Conservation (phyloP, 2,113 vertebrate genomes). For the Catagonus wagneri region DNA sequence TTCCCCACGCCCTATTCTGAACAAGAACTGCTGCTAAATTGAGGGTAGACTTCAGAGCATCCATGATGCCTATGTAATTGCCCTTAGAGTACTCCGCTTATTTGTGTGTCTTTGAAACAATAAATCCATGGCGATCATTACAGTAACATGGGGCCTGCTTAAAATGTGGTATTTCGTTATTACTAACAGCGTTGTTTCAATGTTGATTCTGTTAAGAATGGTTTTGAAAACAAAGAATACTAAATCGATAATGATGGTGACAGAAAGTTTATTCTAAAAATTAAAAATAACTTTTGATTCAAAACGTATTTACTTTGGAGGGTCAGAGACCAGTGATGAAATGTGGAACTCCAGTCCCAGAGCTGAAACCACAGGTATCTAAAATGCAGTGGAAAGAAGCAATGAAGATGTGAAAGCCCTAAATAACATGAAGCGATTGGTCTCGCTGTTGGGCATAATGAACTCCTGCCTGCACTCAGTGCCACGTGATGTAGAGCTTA, state of each 20-base stretch:
- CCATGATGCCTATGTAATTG: not conserved
- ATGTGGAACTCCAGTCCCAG: not conserved
- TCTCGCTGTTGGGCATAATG: not conserved
- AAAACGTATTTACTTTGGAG: not conserved
- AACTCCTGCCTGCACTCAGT: not conserved
- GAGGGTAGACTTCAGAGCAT: not conserved
- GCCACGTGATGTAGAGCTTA: not conserved
- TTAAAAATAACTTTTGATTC: conserved; percentile 33
- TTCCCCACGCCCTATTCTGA: not conserved
- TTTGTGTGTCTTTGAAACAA: not conserved
- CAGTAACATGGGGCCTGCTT: not conserved
- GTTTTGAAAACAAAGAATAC: not conserved
- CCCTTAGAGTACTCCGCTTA: not conserved
- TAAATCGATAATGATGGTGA: not conserved
- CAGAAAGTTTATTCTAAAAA: conserved; percentile 18
- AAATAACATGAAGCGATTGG: fast-evolving
- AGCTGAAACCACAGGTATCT: not conserved
- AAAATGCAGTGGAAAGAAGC: not conserved
- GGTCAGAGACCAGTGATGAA: not conserved
- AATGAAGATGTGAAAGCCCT: not conserved
- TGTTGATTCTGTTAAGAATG: not conserved
- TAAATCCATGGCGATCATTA: not conserved
- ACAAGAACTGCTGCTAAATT: not conserved
- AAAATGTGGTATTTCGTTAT: not conserved
- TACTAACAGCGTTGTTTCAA: not conserved